These are phyloP conservation scores for Caenorhabditis inopinata DNA, from an alignment of 1,140 invertebrate species.

Conservation along the genomic window DNA sequence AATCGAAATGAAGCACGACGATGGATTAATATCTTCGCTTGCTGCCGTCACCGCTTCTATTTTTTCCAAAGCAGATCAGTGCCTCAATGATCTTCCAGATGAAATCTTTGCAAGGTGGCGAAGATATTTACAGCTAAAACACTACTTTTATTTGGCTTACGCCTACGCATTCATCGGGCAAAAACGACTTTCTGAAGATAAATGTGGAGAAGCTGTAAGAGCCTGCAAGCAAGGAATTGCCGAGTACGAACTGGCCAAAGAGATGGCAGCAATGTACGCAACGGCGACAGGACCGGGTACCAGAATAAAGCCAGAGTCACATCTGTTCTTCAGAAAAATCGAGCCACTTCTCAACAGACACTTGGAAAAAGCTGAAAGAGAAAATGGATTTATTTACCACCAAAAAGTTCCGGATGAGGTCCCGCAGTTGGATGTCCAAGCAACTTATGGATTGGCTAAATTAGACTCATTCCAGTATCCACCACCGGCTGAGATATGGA, in stretches of 20 bases:
- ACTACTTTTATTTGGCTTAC: constrained; percentile 74
- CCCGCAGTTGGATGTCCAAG: constrained; percentile 73
- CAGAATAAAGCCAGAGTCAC: constrained; percentile 72
- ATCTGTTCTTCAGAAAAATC: constrained; percentile 74
- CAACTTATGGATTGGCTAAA: constrained; percentile 74
- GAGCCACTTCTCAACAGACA: constrained; percentile 72
- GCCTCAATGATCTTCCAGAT: constrained; percentile 71
- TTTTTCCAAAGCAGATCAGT: constrained; percentile 72
- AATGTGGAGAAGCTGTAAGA: constrained; percentile 75
- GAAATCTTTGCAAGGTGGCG: constrained; percentile 73
- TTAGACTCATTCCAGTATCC: constrained; percentile 73
- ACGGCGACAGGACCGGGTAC: constrained; percentile 72
- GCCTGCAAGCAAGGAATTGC: constrained; percentile 72
- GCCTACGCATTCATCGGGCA: constrained; percentile 75
- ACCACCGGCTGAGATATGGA: constrained; percentile 70
- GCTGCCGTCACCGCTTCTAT: constrained; percentile 74
- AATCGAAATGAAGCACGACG: constrained; percentile 75
- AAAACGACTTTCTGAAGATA: constrained; percentile 72
- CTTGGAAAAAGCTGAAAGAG: constrained; percentile 75
- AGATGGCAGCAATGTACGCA: constrained; percentile 72
- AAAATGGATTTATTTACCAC: constrained; percentile 77
- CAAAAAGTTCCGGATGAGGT: constrained; percentile 73
- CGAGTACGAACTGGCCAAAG: constrained; percentile 71
- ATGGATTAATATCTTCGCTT: constrained; percentile 73
- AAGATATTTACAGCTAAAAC: constrained; percentile 75